phyloP scores from a whole-genome alignment of 2,113 vertebrate genomes.

The Crotalus viridis region DNA sequence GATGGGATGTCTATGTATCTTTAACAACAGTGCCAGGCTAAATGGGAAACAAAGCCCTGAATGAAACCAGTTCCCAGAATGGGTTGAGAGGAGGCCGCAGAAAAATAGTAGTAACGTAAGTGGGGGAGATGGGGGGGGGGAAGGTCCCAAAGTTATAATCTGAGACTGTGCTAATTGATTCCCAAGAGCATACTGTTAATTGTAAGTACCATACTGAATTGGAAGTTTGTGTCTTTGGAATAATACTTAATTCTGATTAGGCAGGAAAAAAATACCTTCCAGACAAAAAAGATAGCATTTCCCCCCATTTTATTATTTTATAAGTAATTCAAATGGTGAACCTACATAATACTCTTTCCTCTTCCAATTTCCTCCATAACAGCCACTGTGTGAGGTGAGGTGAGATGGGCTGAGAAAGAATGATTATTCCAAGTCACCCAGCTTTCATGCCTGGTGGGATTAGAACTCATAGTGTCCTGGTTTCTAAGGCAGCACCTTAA shows the following conservation, averaged over 20 bases:
- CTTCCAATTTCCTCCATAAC: too few relatives aligned
- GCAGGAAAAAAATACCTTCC: background rate
- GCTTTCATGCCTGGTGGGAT: too few relatives aligned
- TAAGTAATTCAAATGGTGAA: too few relatives aligned
- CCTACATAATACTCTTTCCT: too few relatives aligned
- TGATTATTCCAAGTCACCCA: too few relatives aligned
- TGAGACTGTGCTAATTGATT: constrained; percentile 4
- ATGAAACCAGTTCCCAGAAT: background rate
- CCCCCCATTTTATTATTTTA: too few relatives aligned
- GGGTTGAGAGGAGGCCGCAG: background rate
- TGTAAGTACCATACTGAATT: background rate
- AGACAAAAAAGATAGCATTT: background rate
- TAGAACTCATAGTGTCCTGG: too few relatives aligned
- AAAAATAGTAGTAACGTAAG: background rate
- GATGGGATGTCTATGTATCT: background rate
- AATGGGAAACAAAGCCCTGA: background rate
- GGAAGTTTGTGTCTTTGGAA: background rate
- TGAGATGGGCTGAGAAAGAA: too few relatives aligned
- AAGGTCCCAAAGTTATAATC: background rate
- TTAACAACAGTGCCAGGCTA: background rate
- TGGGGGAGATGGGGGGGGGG: background rate
- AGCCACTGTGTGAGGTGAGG: too few relatives aligned
- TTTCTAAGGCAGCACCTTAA: too few relatives aligned
- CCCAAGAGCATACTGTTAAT: background rate
- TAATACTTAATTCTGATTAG: background rate